Percentiles rank a stretch among this genome's conserved stretches.
Conservation (phyloP, 2,888 invertebrate species). For the Melitaea athalia region DNA sequence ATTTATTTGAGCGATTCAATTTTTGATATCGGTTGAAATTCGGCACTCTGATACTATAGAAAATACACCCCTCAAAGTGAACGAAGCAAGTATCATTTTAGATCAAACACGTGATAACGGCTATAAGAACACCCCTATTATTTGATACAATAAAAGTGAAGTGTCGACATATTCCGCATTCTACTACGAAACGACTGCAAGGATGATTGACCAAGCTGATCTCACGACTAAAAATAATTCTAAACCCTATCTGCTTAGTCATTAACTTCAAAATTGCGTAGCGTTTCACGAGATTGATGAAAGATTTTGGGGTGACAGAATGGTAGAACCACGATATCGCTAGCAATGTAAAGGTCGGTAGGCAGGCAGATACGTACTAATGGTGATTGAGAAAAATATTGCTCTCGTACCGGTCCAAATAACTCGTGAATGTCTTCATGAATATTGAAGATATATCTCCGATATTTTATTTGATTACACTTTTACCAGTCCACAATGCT, state of each 20-base stretch:
- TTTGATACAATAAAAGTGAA: constrained; percentile 83
- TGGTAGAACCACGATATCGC: constrained; percentile 57
- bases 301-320: constrained; percentile 59
- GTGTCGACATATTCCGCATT: constrained; percentile 82
- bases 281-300: constrained; percentile 48
- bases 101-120: constrained; percentile 82
- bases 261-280: constrained; percentile 46
- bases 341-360: constrained; percentile 70
- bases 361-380: constrained; percentile 78
- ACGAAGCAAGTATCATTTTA: constrained; percentile 79
- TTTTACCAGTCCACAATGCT: constrained; percentile 51
- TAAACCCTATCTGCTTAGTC: constrained; percentile 29
- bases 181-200: constrained; percentile 67
- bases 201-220: constrained; percentile 55
- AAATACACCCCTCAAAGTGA: constrained; percentile 57
- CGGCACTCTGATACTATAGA: constrained; percentile 54
- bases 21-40: constrained; percentile 52
- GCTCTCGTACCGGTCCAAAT: constrained; percentile 65
- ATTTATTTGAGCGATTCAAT: constrained; percentile 51
- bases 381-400: constrained; percentile 82
- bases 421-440: constrained; percentile 79
- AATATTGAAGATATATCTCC: constrained; percentile 77
- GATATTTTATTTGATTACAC: constrained; percentile 73
- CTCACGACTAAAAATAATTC: constrained; percentile 34
- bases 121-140: constrained; percentile 82